phyloP scores from a whole-genome alignment of 2,113 vertebrate species.

The Pyrgilauda ruficollis region DNA sequence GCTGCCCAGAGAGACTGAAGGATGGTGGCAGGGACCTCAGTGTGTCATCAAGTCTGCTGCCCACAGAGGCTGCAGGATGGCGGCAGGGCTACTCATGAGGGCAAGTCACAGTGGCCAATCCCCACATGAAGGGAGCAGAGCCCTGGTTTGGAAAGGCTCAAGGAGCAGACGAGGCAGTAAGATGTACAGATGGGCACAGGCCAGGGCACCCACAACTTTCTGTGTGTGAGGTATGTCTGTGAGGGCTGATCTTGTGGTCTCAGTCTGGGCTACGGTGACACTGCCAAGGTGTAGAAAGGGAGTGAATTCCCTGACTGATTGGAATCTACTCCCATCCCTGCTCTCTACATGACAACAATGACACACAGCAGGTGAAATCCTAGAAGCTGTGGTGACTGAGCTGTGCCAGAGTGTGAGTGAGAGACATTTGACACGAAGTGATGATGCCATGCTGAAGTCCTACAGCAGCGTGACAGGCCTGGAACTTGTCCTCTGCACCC shows the following conservation, averaged over 20 bases:
- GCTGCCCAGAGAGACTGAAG: background rate
- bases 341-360: background rate
- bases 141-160: background rate
- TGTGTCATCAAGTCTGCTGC: background rate
- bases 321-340: background rate
- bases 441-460: rapidly evolving
- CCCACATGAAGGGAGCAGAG: background rate
- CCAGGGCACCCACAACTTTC: background rate
- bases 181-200: background rate
- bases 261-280: background rate
- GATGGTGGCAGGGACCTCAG: rapidly evolving
- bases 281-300: background rate
- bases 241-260: background rate
- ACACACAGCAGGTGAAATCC: background rate
- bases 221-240: rapidly evolving
- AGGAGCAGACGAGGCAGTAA: background rate
- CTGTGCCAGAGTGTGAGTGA: background rate
- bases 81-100: rapidly evolving
- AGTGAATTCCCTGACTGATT: background rate
- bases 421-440: background rate
- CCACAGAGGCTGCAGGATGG: background rate
- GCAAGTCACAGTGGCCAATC: background rate
- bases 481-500: background rate
- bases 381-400: background rate
- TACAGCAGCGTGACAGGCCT: background rate